Base-by-base conservation (phyloP, 2,888 invertebrate genomes). In the Aleiodes alternator region DNA sequence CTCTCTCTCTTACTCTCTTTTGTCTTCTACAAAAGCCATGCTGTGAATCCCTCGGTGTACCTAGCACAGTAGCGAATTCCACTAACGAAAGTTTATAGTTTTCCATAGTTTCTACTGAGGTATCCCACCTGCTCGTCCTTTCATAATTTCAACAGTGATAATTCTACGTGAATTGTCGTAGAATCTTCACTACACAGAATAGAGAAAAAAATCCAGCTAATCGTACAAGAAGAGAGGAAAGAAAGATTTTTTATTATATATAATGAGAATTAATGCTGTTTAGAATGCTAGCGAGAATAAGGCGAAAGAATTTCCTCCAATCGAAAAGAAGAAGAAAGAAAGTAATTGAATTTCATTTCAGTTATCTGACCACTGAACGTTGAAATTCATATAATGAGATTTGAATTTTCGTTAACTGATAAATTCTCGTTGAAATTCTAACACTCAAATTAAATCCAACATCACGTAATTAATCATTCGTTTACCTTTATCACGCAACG, bases 1-100 rank as follows among this genome's bases (percentile, higher is more conserved):
- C 31, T 9, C 23, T 34, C 34, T 34, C 34, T 34, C 14, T n/a
- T 43, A 16, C 38, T 48, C 38, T 34, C 11, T 48, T 64, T 64
- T 64, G 64, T 64, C 64, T 64, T 64, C 64, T 48, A 11, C 64
- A 12, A 64, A 48, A 64, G 43, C 64, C 64, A 64, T 11, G 23
- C 64, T 48, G 64, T 43, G 43, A 64, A 64, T 64, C 64, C 64
- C 38, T 61, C 14, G 38, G 61, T 61, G 61, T 38, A 61, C 38
- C 64, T 12, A 34, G 61, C 61, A 38, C 14, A 64, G 64, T 43
- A 43, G 68, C 57, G 68, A 70, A 72, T 71, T 75, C 72, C 38
- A 66, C 71, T 64, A 75, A 75, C 74, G 75, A 72, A 75, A 75
- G 71, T 75, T 75, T 75, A 75, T 75, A 68, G 75, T 75, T 38